Evolutionary conservation across 2,797 vertebrate species (phyloP), one percentile per base, ranked within the genome.

Genomic region (Natrix natrix): DNA sequence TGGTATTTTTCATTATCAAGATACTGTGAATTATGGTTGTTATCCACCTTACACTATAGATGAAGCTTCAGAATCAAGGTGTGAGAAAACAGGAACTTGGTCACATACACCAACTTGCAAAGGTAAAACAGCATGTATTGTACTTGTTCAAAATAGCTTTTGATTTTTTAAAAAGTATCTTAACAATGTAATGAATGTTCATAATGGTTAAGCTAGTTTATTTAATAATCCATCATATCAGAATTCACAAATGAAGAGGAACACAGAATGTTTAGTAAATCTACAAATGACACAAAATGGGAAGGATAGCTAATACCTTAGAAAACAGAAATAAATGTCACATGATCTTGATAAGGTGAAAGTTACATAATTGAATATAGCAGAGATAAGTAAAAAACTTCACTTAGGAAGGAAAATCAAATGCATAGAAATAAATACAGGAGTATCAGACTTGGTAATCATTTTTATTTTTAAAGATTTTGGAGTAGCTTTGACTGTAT

Each of bases 11-110:
- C 90, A 97, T 93, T 99, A 99, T 93, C 98, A 98, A 0, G 99
- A 99, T 28, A 98, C 92, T 0, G 98, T 99, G 66, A 98, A 93
- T 6, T 99, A 98, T 0, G 98, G 97, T 95, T 99, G 99, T 97
- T 97, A 98, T 69, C 60, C 96, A 0, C 93, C 97, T 32, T 98
- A 98, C 0, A 26, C 96, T 52, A 94, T 99, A 92, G 98, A 99
- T 0, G 99, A 98, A 43, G 89, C 97, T 0, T 95, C 95, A 28
- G 98, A 98, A 91, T 97, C 97, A 1, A 97, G 96, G 28, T 99
- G 99, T 90, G 97, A 97, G 63, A 98, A 98, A 93, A 97, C 97
- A 37, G 98, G 98, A 12, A 97, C 96, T 83, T 99, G 99, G 99
- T 98, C 98, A 87, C 69, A 95, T 52, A 97, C 97, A 95, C 99